Conservation (phyloP, 35 echinoderm and acorn worm genomes). For the Ophioderma brevispina region DNA sequence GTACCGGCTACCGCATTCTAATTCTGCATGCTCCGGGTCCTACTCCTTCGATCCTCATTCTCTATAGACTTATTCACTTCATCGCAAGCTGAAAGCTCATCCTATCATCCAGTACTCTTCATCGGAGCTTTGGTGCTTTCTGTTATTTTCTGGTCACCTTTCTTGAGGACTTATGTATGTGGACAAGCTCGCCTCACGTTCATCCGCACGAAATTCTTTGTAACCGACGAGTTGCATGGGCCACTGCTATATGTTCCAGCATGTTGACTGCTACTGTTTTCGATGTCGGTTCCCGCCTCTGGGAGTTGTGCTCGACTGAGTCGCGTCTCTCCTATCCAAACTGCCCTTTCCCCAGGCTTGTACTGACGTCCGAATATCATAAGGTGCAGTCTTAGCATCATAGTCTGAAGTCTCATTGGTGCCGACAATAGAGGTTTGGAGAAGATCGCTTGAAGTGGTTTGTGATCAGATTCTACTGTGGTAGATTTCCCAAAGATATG, state of each 20-base stretch:
- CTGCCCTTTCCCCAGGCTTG: constrained; percentile 45
- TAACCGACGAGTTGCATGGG: constrained; percentile 46
- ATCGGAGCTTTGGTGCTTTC: too few species aligned
- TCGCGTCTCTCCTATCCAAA: constrained; percentile 41
- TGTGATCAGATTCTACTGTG: constrained; percentile 57
- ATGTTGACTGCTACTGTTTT: constrained; percentile 43
- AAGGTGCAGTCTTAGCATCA: constrained; percentile 63
- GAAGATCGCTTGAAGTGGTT: constrained; percentile 68
- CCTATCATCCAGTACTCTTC: too few species aligned
- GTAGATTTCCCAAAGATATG: constrained; percentile 74
- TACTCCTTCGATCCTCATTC: too few species aligned
- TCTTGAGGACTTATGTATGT: too few species aligned
- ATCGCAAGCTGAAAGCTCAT: too few species aligned
- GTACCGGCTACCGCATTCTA: too few species aligned
- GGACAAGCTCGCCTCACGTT: too few species aligned
- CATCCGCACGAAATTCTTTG: not conserved
- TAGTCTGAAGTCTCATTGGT: constrained; percentile 78
- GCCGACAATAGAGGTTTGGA: constrained; percentile 48
- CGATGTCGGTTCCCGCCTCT: constrained; percentile 12
- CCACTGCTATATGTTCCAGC: constrained; percentile 41
- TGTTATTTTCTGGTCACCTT: too few species aligned
- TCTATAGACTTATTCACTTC: too few species aligned
- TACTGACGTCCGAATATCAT: constrained; percentile 56
- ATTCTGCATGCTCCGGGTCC: too few species aligned
- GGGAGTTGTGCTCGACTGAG: constrained; percentile 48